phyloP scores from a whole-genome alignment of 2,113 vertebrate genomes.

The Nettapus auritus region DNA sequence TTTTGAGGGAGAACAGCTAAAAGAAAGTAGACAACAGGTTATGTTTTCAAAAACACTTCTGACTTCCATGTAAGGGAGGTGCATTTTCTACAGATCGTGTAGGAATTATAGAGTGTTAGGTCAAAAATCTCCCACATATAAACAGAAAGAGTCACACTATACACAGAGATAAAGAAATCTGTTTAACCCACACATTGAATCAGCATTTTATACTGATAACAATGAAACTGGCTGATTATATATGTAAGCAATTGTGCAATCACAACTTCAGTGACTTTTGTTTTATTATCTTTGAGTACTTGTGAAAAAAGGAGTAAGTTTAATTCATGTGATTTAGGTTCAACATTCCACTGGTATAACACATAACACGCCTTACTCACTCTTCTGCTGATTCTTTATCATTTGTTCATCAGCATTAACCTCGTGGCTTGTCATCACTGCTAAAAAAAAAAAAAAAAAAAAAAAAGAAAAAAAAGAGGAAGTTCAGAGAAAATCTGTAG shows the following conservation, averaged over 20 bases:
- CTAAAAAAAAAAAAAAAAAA: not conserved
- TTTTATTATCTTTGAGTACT: not conserved
- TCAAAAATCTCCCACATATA: not conserved
- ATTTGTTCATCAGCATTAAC: not conserved
- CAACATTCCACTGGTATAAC: not conserved
- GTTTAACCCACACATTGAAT: not conserved
- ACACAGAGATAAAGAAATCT: not conserved
- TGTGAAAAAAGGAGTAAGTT: not conserved
- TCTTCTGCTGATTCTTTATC: constrained; percentile 45
- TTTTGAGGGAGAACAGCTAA: not conserved
- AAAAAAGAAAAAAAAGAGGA: not conserved
- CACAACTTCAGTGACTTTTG: not conserved
- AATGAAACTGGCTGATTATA: not conserved
- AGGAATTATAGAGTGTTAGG: not conserved
- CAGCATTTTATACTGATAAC: not conserved
- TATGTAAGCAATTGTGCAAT: not conserved
- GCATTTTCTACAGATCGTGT: not conserved
- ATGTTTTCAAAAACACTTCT: not conserved
- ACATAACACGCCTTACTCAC: constrained; percentile 42
- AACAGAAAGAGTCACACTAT: not conserved
- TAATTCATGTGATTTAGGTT: not conserved
- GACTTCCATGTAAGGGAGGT: not conserved
- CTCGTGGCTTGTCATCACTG: not conserved
- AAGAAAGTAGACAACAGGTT: not conserved
- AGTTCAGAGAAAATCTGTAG: not conserved